Conservation (phyloP, 1,140 invertebrate genomes). For the Magallana ariakensis region DNA sequence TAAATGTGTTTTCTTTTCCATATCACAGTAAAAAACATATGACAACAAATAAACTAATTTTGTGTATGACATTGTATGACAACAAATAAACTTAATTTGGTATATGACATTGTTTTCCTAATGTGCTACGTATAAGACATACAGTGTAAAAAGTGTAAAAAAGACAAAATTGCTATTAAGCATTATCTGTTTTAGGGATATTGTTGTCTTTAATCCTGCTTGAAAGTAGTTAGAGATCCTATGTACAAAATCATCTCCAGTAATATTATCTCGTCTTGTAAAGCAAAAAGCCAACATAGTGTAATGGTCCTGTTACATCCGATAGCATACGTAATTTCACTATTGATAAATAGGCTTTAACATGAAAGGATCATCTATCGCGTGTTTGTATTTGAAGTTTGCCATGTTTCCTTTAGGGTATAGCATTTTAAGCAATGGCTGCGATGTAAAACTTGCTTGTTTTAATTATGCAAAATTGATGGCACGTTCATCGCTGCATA, state of each 20-base stretch:
- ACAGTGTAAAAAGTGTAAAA: too few relatives aligned
- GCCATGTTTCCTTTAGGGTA: conserved; percentile 1
- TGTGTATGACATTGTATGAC: too few relatives aligned
- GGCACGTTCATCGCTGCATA: background rate
- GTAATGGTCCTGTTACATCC: background rate
- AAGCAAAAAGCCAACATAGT: background rate
- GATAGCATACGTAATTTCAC: conserved; percentile 19
- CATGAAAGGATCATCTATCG: conserved; percentile 34
- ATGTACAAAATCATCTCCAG: background rate
- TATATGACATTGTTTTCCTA: too few relatives aligned
- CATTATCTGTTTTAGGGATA: too few relatives aligned
- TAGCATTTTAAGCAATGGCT: background rate
- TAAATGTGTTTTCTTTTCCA: too few relatives aligned
- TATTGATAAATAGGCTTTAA: background rate
- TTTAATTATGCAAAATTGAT: background rate
- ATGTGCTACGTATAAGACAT: too few relatives aligned
- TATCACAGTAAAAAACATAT: too few relatives aligned
- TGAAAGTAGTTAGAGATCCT: too few relatives aligned
- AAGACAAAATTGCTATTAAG: too few relatives aligned
- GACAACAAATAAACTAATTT: too few relatives aligned
- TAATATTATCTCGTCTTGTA: background rate
- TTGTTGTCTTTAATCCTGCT: too few relatives aligned
- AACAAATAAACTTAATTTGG: too few relatives aligned
- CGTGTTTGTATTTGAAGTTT: conserved; percentile 1
- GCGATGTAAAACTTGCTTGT: background rate